Evolutionary conservation across 1,140 invertebrate species (phyloP).

Genomic region (Argopecten irradians): DNA sequence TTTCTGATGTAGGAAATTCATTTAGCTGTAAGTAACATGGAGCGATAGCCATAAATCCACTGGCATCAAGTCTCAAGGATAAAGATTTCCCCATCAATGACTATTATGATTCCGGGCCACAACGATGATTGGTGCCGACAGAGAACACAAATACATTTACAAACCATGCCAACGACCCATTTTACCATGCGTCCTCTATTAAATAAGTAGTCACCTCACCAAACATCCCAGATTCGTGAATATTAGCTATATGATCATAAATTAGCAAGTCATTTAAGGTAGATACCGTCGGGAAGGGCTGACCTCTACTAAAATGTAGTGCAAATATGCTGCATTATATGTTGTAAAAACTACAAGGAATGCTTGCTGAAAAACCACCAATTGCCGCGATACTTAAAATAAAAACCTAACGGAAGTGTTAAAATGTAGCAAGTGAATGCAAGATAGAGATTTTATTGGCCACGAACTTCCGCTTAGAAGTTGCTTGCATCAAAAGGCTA

Average conservation of each 20-base stretch:
- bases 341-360: background rate
- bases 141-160: background rate
- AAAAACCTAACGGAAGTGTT: background rate
- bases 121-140: background rate
- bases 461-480: background rate
- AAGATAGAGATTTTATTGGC: background rate
- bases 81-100: background rate
- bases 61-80: slow-evolving; percentile 13
- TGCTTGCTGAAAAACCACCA: background rate
- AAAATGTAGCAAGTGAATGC: background rate
- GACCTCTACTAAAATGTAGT: background rate
- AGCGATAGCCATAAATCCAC: background rate
- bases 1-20: background rate
- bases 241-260: background rate
- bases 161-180: background rate
- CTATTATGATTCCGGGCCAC: background rate
- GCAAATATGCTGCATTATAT: too few relatives aligned
- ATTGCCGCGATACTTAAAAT: background rate
- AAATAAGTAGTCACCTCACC: background rate
- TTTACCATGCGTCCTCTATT: background rate
- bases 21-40: background rate
- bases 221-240: background rate
- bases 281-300: background rate
- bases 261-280: background rate
- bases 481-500: slow-evolving; percentile 7